Evolutionary conservation across 1,140 invertebrate species (phyloP), one percentile per base, ranked within the genome.

Genomic region (Frieseomelitta varia): DNA sequence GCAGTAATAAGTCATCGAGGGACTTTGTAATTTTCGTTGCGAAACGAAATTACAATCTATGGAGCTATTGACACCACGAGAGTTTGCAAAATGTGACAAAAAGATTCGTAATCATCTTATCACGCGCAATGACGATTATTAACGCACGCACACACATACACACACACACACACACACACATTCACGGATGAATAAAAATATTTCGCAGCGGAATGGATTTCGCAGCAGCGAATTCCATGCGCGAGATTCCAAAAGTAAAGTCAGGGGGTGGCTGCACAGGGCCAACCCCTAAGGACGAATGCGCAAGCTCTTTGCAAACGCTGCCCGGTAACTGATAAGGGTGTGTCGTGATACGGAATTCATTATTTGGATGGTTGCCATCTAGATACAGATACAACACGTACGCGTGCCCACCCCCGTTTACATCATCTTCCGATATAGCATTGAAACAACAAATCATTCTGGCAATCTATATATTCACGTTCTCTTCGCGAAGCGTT

Each of bases 271-370:
- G 61, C n/a, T 56, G 76, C 34, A 80, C 30, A 74, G 80, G 90
- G 84, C 84, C 85, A 91, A 90, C 92, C 93, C 90, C 88, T 87
- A 68, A 34, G 63, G 58, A 51, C 61, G 73, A 73, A 30, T 77
- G 89, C 91, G 91, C 92, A 92, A 91, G 88, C 87, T 81, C 85
- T 74, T 39, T 27, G 87, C 89, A 92, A 93, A 93, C 89, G 92
- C 87, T 87, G 90, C 51, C 71, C 72, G 39, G 65, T 84, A 68
- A 82, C 75, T 82, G 93, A 93, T 94, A 94, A 94, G 88, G 85
- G 76, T 82, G 87, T 53, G 77, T 78, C 93, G 90, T 92, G 93
- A 87, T 88, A 77, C 76, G 86, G 93, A 92, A 94, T 95, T 87
- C 89, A 93, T 94, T 93, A 87, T 89, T 88, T 61, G 82, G 90